Percentiles rank a stretch among this genome's conserved stretches.
These are phyloP conservation scores for Botia kubotai DNA, from an alignment of 2,797 vertebrate genomes.

Conservation along the genomic window DNA sequence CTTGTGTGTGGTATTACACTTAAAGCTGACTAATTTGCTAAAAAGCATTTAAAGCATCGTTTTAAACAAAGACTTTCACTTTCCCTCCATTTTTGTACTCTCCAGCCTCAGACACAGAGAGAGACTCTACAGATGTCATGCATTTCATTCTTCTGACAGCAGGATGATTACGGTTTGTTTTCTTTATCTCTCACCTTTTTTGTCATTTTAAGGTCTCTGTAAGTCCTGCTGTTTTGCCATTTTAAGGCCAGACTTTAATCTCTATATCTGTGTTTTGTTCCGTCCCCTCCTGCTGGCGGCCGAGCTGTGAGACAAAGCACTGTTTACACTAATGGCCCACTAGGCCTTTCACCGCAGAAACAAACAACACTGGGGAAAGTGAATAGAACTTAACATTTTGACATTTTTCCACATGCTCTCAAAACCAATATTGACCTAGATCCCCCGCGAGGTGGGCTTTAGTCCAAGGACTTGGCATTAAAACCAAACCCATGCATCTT, in stretches of 20 bases:
- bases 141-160: constrained; percentile 46
- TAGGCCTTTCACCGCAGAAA: constrained; percentile 79
- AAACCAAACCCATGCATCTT: constrained; percentile 80
- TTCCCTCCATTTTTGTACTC: constrained; percentile 25
- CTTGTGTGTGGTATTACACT: not conserved
- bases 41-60: constrained; percentile 6
- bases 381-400: constrained; percentile 84
- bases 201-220: constrained; percentile 71
- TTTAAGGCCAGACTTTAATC: constrained; percentile 74
- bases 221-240: constrained; percentile 69
- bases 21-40: not conserved
- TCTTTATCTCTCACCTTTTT: constrained; percentile 64
- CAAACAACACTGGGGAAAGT: constrained; percentile 80
- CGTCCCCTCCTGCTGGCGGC: constrained; percentile 76
- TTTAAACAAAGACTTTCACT: constrained; percentile 44
- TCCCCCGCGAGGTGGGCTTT: constrained; percentile 80
- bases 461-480: constrained; percentile 80
- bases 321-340: constrained; percentile 86
- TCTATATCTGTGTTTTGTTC: constrained; percentile 76
- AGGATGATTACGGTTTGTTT: constrained; percentile 61
- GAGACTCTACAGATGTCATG: constrained; percentile 50
- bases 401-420: constrained; percentile 83
- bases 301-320: constrained; percentile 83
- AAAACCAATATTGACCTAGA: constrained; percentile 86
- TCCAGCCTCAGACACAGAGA: constrained; percentile 16